phyloP scores from a whole-genome alignment of 53 echinoderm and acorn worm species.

The Hippasteria phrygiana region DNA sequence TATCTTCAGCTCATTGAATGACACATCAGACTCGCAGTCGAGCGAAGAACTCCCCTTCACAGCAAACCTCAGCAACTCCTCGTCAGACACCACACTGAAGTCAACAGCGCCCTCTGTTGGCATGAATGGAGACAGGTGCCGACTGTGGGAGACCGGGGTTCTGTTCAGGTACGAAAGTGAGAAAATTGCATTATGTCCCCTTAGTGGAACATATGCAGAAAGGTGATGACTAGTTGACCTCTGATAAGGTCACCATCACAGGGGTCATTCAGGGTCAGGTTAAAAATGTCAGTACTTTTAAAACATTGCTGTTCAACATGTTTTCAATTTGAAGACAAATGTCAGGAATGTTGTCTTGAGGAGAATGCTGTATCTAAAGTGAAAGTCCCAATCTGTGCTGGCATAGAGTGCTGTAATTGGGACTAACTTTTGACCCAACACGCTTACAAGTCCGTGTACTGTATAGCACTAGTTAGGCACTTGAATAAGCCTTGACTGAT shows the following conservation, averaged over 20 bases:
- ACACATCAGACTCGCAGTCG: not conserved
- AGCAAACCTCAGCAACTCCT: not conserved
- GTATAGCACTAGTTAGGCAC: not conserved
- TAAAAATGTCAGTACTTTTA: too few species aligned
- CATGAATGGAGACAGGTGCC: constrained; percentile 31
- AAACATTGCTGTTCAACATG: too few species aligned
- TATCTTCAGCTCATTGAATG: constrained; percentile 27
- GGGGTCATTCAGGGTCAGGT: constrained; percentile 10
- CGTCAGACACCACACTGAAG: not conserved
- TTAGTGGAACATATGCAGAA: not conserved
- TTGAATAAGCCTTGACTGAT: not conserved
- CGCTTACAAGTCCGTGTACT: not conserved
- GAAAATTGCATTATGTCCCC: constrained; percentile 30
- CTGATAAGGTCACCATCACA: not conserved
- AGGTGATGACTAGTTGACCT: constrained; percentile 35
- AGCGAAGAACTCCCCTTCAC: not conserved
- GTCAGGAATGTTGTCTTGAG: not conserved
- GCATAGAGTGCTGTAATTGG: not conserved
- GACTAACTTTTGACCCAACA: not conserved
- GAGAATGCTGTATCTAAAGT: not conserved
- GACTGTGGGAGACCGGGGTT: constrained; percentile 23
- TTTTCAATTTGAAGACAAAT: not conserved
- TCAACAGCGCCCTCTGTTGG: constrained; percentile 55
- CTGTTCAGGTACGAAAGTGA: constrained; percentile 25
- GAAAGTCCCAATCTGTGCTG: not conserved